Conservation (phyloP, 2,113 vertebrate genomes). For the Carollia perspicillata region DNA sequence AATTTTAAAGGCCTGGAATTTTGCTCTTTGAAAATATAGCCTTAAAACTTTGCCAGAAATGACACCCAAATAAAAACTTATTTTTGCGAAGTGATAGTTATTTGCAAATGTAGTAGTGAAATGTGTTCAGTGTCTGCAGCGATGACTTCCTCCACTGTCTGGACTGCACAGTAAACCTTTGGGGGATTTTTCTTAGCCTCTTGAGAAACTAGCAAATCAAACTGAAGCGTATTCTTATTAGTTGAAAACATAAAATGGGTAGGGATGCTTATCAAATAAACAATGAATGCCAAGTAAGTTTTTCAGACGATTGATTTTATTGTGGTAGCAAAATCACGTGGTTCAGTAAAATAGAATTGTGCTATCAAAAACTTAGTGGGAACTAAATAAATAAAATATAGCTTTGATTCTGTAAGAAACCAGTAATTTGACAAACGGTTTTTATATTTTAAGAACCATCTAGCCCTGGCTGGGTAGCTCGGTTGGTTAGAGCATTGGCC, state of each 20-base stretch:
- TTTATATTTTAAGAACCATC: neutral
- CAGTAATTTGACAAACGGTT: neutral
- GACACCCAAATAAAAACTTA: constrained; percentile 58
- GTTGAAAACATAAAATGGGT: neutral
- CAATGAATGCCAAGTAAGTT: neutral
- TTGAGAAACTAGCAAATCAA: neutral
- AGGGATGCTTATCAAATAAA: neutral
- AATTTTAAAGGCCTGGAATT: constrained; percentile 54
- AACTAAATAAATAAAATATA: neutral
- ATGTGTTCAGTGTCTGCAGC: neutral
- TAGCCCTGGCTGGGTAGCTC: too few species aligned
- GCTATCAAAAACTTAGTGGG: neutral
- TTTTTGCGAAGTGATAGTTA: constrained; percentile 51
- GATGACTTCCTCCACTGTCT: neutral
- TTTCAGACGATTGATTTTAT: neutral
- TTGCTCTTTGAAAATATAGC: constrained; percentile 67
- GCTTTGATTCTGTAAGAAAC: constrained; percentile 16
- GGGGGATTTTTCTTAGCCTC: neutral
- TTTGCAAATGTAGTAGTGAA: constrained; percentile 57
- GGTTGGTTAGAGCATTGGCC: too few species aligned
- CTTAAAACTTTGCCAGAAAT: constrained; percentile 60
- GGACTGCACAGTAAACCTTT: neutral
- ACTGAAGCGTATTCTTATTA: neutral
- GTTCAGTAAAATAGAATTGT: neutral
- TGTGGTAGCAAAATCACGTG: neutral